Base-by-base conservation (phyloP, 2,113 vertebrate species). In the Willisornis vidua region DNA sequence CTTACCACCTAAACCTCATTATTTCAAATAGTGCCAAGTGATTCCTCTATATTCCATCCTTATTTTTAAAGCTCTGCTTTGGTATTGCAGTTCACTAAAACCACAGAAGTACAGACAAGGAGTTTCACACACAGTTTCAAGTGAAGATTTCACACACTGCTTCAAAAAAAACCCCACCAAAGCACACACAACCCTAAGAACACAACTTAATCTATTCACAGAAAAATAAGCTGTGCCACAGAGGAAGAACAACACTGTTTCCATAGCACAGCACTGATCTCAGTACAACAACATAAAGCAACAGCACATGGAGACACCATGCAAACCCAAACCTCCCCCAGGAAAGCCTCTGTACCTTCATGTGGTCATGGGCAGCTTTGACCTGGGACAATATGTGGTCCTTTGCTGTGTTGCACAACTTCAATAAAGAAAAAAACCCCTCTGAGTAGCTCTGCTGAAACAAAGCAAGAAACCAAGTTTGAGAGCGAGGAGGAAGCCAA, bases 41-140 rank as follows among this genome's bases (percentile, higher is more conserved):
- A 83, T n/a, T 82, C 49, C 49, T 54, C 8, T 12, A 46, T n/a
- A 51, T 41, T 58, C 24, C n/a, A 49, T 13, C 25, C 46, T 57
- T 52, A 41, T 19, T 79, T 92, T 41, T 39, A 72, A 88, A 96
- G 71, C 58, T 90, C 52, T 52, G 10, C 45, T 72, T 81, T 48
- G 43, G 37, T 33, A 63, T 2, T 63, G 63, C 48, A 52, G 35
- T n/a, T 87, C 24, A 39, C 25, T 46, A 80, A 63, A 86, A 31
- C n/a, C 55, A 66, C 31, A 41, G 33, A 49, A 61, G 8, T 61
- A 82, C 4, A 77, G 6, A 63, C 19, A 63, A 74, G 28, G 7
- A 65, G 5, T 65, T 65, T 65, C 19, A 57, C 1, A 3, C 6
- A 43, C 33, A 62, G 61, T 55, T 94, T 79, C 45, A 77, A 74